Evolutionary conservation across 2,113 vertebrate genomes (phyloP).

Genomic region (Eira barbara): DNA sequence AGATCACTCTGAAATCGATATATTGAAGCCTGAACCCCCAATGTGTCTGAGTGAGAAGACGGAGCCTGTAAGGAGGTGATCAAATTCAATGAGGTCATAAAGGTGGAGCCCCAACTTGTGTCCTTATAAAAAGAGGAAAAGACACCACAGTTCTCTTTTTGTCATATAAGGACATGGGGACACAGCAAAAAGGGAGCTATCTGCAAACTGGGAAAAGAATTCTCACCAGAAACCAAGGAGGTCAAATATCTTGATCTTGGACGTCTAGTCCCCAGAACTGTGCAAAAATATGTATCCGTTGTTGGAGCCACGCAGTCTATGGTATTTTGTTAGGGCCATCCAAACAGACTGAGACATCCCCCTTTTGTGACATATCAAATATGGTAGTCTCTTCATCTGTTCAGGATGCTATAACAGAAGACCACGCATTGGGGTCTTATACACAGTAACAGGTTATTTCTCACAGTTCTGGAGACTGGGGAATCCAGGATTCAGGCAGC

Average conservation of each 20-base stretch:
- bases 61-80: neutral
- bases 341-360: neutral
- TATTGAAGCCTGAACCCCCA: neutral
- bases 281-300: neutral
- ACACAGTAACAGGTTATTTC: neutral
- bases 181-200: neutral
- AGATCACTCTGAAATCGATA: neutral
- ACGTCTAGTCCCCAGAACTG: neutral
- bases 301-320: neutral
- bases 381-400: neutral
- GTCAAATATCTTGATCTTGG: neutral
- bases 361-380: neutral
- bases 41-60: neutral
- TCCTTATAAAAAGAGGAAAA: neutral
- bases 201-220: neutral
- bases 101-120: accelerated
- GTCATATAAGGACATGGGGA: neutral
- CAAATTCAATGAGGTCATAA: neutral
- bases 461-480: neutral
- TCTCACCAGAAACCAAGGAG: neutral
- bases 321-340: neutral
- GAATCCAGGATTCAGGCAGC: neutral
- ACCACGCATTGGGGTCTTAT: neutral
- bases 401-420: neutral
- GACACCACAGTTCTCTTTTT: neutral